Evolutionary conservation across 2,888 invertebrate genomes (phyloP), one percentile per base, ranked within the genome.

Genomic region (Dinocampus coccinellae): DNA sequence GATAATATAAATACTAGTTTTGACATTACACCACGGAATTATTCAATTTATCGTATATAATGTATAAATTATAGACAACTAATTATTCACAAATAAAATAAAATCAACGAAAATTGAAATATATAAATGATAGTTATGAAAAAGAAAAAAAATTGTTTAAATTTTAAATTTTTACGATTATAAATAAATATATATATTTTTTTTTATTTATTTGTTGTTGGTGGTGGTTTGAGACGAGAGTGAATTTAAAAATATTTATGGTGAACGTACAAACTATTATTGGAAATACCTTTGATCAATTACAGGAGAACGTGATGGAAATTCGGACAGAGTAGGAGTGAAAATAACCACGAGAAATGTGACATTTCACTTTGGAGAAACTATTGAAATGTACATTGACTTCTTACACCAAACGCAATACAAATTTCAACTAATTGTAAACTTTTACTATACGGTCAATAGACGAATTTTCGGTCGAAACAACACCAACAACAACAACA

Each of bases 331-430:
- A 47, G 16, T 16, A 16, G 47, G 47, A 47, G 47, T 39, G 39
- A 39, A 3, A 47, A 47, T 47, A 47, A 47, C 47, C 47, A 47
- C 47, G 72, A 63, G 52, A 33, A 9, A 62, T 42, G 9, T 55
- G 9, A 57, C 58, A 33, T 66, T 73, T 74, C 73, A 52, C 47
- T 68, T 61, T 73, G 71, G 73, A 70, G 76, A 73, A 75, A 76
- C 71, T 77, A 76, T 76, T 71, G 61, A 75, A 77, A 77, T 75
- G 67, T 76, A 73, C 77, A 73, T 76, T n/a, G 72, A 77, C 73
- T 75, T 70, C 68, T 58, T 20, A 16, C 33, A 22, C 11, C 47
- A 60, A 65, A 47, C 16, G 29, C 63, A 9, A 52, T 42, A 29
- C n/a, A 52, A 52, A 52, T 10, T 55, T 26, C 13, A 11, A 7